These are phyloP conservation scores for Lamprotornis superbus DNA, from an alignment of 2,113 vertebrate genomes.

Conservation along the genomic window DNA sequence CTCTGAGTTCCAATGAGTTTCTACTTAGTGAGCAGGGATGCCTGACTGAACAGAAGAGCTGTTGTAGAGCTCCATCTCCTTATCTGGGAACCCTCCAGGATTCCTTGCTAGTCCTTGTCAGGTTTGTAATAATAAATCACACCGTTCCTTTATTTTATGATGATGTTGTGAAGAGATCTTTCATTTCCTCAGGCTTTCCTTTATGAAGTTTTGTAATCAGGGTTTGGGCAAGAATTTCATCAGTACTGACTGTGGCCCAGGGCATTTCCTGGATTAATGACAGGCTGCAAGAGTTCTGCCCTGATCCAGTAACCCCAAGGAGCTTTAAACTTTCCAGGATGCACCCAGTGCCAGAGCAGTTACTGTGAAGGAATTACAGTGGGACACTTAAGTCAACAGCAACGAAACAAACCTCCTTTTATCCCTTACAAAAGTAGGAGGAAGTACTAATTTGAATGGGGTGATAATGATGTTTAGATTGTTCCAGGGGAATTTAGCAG, in stretches of 20 bases:
- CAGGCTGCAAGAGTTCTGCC: constrained; percentile 5
- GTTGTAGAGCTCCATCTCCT: background rate
- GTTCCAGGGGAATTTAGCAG: background rate
- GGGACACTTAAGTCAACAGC: background rate
- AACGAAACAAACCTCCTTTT: constrained; percentile 12
- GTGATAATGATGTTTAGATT: background rate
- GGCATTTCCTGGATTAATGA: constrained; percentile 34
- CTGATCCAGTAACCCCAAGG: background rate
- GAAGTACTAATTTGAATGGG: background rate
- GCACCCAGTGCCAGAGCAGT: background rate
- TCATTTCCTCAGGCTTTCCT: constrained; percentile 35
- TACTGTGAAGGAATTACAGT: background rate
- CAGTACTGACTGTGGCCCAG: background rate
- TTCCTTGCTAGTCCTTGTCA: background rate
- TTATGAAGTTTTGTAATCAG: background rate
- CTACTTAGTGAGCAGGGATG: background rate
- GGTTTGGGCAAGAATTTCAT: constrained; percentile 1
- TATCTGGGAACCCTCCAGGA: background rate
- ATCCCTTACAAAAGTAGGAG: background rate
- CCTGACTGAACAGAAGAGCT: background rate
- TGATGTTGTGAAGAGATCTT: background rate
- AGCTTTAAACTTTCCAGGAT: background rate
- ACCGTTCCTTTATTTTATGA: background rate
- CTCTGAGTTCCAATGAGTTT: background rate
- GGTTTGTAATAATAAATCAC: background rate